phyloP scores from a whole-genome alignment of 2,888 invertebrate species.

The Anticlea derivata region DNA sequence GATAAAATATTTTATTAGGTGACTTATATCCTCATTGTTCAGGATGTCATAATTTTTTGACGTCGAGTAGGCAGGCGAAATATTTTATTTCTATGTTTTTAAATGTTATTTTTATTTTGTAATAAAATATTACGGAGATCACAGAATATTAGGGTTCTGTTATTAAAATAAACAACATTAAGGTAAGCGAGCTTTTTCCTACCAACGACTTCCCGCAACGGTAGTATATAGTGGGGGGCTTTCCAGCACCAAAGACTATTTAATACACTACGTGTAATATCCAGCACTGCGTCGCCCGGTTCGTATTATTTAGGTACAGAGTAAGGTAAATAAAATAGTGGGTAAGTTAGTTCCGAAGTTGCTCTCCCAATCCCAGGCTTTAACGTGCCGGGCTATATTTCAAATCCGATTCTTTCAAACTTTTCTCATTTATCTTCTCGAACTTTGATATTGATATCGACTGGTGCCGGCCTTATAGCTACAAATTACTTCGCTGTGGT shows the following conservation, averaged over 20 bases:
- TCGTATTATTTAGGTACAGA: not conserved
- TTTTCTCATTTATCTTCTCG: constrained; percentile 32
- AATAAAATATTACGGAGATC: constrained; percentile 24
- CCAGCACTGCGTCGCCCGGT: too few relatives aligned
- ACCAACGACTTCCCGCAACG: too few relatives aligned
- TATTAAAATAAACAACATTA: not conserved
- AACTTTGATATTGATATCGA: constrained; percentile 35
- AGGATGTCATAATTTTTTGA: not conserved
- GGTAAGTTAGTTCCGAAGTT: not conserved
- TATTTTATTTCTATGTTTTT: constrained; percentile 2
- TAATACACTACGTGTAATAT: too few relatives aligned
- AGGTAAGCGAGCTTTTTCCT: too few relatives aligned
- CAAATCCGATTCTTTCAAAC: constrained; percentile 26
- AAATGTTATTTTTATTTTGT: constrained; percentile 17
- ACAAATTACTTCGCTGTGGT: constrained; percentile 23
- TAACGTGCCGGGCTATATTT: constrained; percentile 19
- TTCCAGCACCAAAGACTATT: too few relatives aligned
- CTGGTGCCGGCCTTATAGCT: constrained; percentile 26
- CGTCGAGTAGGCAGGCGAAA: not conserved
- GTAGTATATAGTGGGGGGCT: too few relatives aligned
- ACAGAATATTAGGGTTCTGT: too few relatives aligned
- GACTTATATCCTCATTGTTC: too few relatives aligned
- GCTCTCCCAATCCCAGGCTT: not conserved
- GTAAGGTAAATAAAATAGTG: constrained; percentile 1
- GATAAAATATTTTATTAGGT: too few relatives aligned